These are phyloP conservation scores for Urocolius indicus DNA, from an alignment of 2,113 vertebrate genomes.

Conservation along the genomic window DNA sequence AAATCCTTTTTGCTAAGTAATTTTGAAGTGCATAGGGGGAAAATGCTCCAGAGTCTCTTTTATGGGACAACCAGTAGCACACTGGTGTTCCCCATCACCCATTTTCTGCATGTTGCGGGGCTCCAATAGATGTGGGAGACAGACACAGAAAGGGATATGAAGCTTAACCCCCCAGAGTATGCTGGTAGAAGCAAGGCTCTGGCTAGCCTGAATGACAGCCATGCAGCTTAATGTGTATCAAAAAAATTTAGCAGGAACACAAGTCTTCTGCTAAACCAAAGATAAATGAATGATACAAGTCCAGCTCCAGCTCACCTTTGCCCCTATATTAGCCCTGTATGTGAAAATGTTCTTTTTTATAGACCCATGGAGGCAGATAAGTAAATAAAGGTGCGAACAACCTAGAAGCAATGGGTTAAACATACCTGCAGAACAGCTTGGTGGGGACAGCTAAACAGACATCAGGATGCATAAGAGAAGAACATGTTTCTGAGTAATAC, in stretches of 20 bases:
- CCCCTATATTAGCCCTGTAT: not conserved
- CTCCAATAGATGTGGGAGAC: not conserved
- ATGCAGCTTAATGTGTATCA: not conserved
- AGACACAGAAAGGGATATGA: not conserved
- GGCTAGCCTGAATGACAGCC: not conserved
- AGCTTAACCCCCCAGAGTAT: not conserved
- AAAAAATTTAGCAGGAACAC: not conserved
- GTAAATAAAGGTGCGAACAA: not conserved
- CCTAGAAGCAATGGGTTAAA: not conserved
- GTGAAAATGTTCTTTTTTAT: not conserved
- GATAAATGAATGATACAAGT: not conserved
- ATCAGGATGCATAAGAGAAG: not conserved
- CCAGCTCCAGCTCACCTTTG: not conserved
- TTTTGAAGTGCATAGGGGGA: not conserved
- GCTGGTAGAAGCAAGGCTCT: not conserved
- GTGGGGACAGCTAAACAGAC: not conserved
- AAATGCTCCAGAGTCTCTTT: not conserved
- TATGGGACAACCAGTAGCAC: rapidly evolving
- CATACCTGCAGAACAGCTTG: not conserved
- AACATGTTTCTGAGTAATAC: not conserved
- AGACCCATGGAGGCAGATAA: not conserved
- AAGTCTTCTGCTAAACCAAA: not conserved
- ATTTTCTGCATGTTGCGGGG: rapidly evolving
- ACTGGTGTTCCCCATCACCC: not conserved
- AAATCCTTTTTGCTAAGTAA: not conserved